These are phyloP conservation scores for Dendrocincla tyrannina DNA, from an alignment of 2,797 vertebrate species.

Conservation along the genomic window DNA sequence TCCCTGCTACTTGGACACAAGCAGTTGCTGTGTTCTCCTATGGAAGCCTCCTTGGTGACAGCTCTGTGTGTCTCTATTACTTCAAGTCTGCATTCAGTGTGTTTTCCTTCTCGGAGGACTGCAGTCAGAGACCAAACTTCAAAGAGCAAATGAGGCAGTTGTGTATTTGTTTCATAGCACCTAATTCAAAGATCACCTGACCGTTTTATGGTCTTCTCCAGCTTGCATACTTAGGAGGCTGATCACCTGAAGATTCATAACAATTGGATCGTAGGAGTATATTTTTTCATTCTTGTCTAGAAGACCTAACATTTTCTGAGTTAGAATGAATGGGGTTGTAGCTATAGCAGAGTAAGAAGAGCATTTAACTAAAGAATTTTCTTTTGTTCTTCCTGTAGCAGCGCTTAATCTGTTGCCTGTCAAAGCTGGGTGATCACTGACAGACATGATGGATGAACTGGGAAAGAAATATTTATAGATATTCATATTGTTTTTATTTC, in stretches of 20 bases:
- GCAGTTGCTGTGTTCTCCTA: background rate
- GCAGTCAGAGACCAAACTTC: background rate
- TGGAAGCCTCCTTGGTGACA: background rate
- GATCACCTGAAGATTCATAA: background rate
- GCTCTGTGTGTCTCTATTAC: background rate
- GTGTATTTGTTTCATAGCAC: background rate
- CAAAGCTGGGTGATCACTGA: conserved; percentile 14
- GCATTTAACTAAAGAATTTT: background rate
- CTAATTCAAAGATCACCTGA: background rate
- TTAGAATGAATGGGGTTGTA: background rate
- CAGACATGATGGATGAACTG: background rate
- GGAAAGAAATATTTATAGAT: conserved; percentile 50
- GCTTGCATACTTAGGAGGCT: background rate
- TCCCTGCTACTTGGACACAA: background rate
- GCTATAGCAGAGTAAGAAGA: background rate
- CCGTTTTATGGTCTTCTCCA: background rate
- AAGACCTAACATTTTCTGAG: background rate
- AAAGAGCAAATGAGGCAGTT: background rate
- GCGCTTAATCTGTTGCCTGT: background rate
- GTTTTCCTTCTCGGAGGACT: background rate
- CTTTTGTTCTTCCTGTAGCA: background rate
- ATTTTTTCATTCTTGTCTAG: background rate
- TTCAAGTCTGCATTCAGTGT: background rate
- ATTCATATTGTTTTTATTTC: conserved; percentile 61
- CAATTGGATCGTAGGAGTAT: background rate